Percentiles rank a stretch among this genome's conserved stretches.
Evolutionary conservation across 1,140 invertebrate species (phyloP).

Genomic region (Drosophila triauraria): DNA sequence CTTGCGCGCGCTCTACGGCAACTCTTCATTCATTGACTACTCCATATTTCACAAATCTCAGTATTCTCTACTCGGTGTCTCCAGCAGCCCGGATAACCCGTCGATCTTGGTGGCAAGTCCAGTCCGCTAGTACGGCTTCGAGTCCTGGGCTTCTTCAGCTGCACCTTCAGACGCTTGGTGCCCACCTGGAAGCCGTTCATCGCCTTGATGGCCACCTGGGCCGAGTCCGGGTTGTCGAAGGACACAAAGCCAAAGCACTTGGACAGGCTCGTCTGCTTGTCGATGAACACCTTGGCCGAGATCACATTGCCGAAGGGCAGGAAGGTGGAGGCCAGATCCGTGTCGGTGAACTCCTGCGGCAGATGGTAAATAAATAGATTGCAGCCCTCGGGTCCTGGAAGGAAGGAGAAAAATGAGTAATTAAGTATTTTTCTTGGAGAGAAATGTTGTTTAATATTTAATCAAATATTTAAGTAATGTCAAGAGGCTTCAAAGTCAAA

Average conservation of each 20-base stretch:
- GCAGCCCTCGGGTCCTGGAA: constrained; percentile 95
- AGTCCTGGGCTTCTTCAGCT: constrained; percentile 97
- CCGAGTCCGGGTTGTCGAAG: constrained; percentile 96
- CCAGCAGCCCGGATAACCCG: neutral
- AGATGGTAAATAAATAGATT: constrained; percentile 99
- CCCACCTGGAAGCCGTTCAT: constrained; percentile 99
- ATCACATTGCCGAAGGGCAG: constrained; percentile 98
- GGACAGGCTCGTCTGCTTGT: constrained; percentile 99
- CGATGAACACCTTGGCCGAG: constrained; percentile 99
- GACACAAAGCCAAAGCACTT: constrained; percentile 99
- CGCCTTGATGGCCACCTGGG: constrained; percentile 97
- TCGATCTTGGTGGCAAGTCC: constrained; percentile 6
- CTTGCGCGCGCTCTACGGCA: constrained; percentile 68
- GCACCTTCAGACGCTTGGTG: constrained; percentile 98
- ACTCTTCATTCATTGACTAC: constrained; percentile 71
- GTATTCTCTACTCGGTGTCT: constrained; percentile 21
- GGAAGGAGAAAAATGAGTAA: constrained; percentile 30
- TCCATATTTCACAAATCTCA: constrained; percentile 74
- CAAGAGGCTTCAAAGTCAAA: no score
- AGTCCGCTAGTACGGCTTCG: constrained; percentile 90
- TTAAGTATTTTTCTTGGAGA: neutral
- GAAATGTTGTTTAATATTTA: neutral
- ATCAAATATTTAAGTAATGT: no score
- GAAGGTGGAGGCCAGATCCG: constrained; percentile 97
- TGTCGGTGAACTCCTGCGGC: constrained; percentile 98